Conservation (phyloP, 2,888 invertebrate species). For the Neoascia interrupta region DNA sequence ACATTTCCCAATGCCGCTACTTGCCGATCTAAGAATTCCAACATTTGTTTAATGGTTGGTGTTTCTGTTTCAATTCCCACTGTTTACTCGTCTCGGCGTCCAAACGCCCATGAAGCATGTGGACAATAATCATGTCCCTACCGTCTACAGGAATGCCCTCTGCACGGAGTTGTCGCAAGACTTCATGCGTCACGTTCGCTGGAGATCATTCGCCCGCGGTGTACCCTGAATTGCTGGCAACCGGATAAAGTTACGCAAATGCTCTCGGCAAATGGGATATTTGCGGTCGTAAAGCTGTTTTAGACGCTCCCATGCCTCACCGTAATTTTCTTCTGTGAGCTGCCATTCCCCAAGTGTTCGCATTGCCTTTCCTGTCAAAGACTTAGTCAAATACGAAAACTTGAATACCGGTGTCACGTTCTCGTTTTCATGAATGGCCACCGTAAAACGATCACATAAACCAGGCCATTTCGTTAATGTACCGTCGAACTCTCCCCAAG, state of each 20-base stretch:
- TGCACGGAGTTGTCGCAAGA: background rate
- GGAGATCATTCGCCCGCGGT: background rate
- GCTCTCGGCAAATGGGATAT: conserved; percentile 1
- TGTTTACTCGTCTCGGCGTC: too few species aligned
- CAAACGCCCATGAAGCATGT: conserved; percentile 29
- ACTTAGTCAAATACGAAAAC: background rate
- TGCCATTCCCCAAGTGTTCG: too few species aligned
- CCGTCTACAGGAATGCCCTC: conserved; percentile 10
- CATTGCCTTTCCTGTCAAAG: background rate
- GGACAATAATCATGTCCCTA: conserved; percentile 35
- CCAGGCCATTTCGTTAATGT: background rate
- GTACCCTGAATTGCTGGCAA: conserved; percentile 3
- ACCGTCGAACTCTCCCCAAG: too few species aligned
- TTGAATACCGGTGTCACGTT: background rate
- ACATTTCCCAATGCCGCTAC: background rate
- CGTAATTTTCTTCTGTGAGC: too few species aligned
- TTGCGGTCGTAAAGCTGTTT: background rate
- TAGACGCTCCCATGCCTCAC: background rate
- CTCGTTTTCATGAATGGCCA: background rate
- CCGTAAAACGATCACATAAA: too few species aligned
- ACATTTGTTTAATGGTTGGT: background rate
- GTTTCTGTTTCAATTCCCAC: conserved; percentile 5
- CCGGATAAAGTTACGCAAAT: background rate
- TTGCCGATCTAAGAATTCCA: background rate
- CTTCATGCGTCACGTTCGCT: background rate